These are phyloP conservation scores for Nannospalax galili DNA, from an alignment of 2,113 vertebrate genomes.

Conservation along the genomic window DNA sequence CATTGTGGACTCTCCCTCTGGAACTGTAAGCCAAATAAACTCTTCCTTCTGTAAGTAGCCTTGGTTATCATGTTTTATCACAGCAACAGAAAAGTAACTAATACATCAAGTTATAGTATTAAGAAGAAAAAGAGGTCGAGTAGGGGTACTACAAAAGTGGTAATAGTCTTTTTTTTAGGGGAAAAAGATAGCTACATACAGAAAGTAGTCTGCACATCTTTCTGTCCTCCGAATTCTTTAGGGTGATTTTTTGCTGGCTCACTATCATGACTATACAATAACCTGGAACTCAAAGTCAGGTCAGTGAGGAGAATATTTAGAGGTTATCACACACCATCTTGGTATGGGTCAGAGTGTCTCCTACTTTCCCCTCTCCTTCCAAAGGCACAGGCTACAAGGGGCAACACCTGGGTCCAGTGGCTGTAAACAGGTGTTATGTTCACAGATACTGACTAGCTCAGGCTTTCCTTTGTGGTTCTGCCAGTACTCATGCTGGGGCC, in stretches of 20 bases:
- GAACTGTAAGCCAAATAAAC: too few species aligned
- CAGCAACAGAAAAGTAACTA: too few species aligned
- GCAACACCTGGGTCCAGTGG: not conserved
- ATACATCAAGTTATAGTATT: not conserved
- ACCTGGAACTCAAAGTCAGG: not conserved
- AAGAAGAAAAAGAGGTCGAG: not conserved
- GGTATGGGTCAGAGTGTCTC: not conserved
- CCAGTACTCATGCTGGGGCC: not conserved
- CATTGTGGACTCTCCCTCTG: too few species aligned
- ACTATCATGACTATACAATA: not conserved
- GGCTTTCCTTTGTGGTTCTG: not conserved
- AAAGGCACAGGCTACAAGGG: not conserved
- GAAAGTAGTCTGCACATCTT: not conserved
- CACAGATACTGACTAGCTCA: not conserved
- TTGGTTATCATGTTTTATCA: too few species aligned
- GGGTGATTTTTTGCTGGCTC: not conserved
- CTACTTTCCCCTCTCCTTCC: not conserved
- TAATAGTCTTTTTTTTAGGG: not conserved
- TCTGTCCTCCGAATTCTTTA: not conserved
- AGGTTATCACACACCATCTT: not conserved
- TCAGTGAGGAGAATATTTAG: not conserved
- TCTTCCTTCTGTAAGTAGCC: too few species aligned
- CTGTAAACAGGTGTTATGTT: not conserved
- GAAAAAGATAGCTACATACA: not conserved
- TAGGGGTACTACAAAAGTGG: not conserved